Conservation (phyloP, 2,888 invertebrate species). For the Cantharis nigra region DNA sequence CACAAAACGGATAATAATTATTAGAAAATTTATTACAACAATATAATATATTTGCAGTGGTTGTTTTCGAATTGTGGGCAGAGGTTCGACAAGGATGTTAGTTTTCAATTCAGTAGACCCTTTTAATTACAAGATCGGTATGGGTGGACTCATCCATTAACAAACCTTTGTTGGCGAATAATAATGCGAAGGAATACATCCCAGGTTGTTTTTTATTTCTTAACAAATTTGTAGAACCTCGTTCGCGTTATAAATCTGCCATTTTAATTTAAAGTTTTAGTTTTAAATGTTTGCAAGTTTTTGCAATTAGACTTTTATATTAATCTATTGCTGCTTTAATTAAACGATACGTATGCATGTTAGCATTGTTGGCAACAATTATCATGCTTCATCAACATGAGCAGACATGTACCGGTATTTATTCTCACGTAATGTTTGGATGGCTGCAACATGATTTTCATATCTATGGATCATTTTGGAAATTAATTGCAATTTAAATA, state of each 20-base stretch:
- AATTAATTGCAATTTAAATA: background rate
- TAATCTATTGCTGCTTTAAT: slow-evolving; percentile 21
- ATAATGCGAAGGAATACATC: background rate
- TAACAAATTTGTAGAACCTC: background rate
- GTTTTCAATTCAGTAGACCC: slow-evolving; percentile 41
- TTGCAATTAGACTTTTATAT: background rate
- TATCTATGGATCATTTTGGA: background rate
- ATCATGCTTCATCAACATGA: slow-evolving; percentile 21
- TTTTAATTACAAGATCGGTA: slow-evolving; percentile 38
- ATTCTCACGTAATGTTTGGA: background rate
- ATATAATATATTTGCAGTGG: background rate
- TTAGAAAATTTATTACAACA: slow-evolving; percentile 6
- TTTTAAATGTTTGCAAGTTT: background rate
- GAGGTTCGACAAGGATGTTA: slow-evolving; percentile 33
- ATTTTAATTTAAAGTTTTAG: background rate
- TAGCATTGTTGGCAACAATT: background rate
- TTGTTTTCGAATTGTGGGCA: background rate
- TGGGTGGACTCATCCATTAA: slow-evolving; percentile 34
- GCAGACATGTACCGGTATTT: background rate
- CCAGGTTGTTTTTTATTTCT: background rate
- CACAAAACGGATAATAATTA: too few relatives aligned
- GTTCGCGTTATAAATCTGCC: background rate
- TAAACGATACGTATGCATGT: slow-evolving; percentile 16
- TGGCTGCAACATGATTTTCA: background rate
- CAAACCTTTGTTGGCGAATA: slow-evolving; percentile 7